Percentiles rank a stretch among this genome's conserved stretches.
phyloP scores from a whole-genome alignment of 2,888 invertebrate species.

The Sympetrum striolatum region DNA sequence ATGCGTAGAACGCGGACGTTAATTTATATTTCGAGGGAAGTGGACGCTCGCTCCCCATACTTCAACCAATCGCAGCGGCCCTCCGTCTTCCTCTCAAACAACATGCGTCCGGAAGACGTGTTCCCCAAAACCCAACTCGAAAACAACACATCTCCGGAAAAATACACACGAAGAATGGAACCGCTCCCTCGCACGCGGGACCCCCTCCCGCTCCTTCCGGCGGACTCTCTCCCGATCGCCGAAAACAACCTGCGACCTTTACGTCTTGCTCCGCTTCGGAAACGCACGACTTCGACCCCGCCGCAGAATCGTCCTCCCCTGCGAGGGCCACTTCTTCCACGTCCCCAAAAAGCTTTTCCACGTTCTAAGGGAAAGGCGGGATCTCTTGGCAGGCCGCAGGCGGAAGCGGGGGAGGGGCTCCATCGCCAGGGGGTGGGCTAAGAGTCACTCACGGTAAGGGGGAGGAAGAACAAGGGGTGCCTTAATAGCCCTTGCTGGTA shows the following conservation, averaged over 20 bases:
- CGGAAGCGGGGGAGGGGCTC: neutral
- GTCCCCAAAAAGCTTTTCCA: constrained; percentile 16
- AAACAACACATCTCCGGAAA: constrained; percentile 10
- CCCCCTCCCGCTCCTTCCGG: neutral
- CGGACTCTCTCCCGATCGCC: neutral
- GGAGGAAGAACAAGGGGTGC: neutral
- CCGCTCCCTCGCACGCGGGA: neutral
- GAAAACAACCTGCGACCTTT: neutral
- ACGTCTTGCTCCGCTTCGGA: neutral
- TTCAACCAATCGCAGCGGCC: too few relatives aligned
- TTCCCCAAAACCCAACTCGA: neutral
- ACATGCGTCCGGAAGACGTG: neutral
- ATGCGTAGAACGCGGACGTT: too few relatives aligned
- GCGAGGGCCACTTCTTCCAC: neutral
- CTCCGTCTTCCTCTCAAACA: neutral
- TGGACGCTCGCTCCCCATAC: too few relatives aligned
- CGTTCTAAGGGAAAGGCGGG: neutral
- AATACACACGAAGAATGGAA: neutral
- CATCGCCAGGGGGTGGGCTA: neutral
- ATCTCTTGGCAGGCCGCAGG: neutral
- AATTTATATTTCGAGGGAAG: too few relatives aligned
- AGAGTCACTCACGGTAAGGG: neutral
- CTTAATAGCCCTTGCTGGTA: constrained; percentile 2
- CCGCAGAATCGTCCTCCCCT: neutral
- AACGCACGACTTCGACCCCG: neutral